A percentile compares a stretch with the other conserved stretches of the same genome.
These are phyloP conservation scores for Pseudochromis fuscus DNA, from an alignment of 2,797 vertebrate species.

Conservation along the genomic window DNA sequence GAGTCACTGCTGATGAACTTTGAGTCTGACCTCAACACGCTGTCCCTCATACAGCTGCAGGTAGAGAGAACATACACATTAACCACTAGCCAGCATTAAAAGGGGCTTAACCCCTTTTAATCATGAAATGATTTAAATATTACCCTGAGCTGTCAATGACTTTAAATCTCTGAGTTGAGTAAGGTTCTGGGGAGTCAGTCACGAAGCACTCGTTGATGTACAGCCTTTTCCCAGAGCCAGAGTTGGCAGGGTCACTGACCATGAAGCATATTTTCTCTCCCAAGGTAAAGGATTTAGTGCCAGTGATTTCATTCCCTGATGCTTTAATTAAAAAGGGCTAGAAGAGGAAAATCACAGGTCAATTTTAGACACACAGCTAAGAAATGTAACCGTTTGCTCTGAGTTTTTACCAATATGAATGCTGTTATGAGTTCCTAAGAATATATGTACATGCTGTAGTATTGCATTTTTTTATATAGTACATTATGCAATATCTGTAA, in stretches of 20 bases:
- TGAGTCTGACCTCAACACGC: conserved; percentile 47
- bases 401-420: background rate
- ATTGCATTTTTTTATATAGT: background rate
- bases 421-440: no score
- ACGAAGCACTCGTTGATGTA: conserved; percentile 80
- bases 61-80: background rate
- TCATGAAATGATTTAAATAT: background rate
- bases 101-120: background rate
- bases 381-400: background rate
- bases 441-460: background rate
- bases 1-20: conserved; percentile 60
- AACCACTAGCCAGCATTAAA: fast-evolving
- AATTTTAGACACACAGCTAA: background rate
- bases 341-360: background rate
- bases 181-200: conserved; percentile 43
- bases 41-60: conserved; percentile 82
- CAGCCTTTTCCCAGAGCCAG: conserved; percentile 13
- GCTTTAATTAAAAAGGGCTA: conserved; percentile 61
- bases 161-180: conserved; percentile 45
- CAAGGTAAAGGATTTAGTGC: conserved; percentile 45
- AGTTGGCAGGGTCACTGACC: conserved; percentile 18
- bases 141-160: conserved; percentile 81
- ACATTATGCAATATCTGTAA: background rate
- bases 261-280: conserved; percentile 77
- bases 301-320: conserved; percentile 51